Conservation (phyloP, 2,113 vertebrate species). For the Struthidea cinerea region DNA sequence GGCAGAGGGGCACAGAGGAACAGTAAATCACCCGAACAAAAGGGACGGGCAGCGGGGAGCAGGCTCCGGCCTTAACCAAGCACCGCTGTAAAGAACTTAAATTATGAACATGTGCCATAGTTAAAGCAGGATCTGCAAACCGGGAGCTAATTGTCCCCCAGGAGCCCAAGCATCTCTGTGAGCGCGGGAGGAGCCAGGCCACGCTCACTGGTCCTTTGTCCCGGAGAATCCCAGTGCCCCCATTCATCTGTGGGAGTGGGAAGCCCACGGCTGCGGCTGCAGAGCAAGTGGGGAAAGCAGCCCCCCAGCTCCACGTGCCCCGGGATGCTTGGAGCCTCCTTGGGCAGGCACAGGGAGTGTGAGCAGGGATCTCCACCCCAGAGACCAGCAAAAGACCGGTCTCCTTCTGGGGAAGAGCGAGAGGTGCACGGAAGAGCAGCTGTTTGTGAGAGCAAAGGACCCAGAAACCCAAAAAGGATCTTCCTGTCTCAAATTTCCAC, state of each 20-base stretch:
- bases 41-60: slow-evolving; percentile 31
- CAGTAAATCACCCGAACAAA: slow-evolving; percentile 61
- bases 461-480: not conserved
- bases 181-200: rapidly evolving
- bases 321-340: not conserved
- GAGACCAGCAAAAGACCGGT: rapidly evolving
- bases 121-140: not conserved
- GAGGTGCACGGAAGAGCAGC: rapidly evolving
- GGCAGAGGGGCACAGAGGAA: slow-evolving; percentile 54
- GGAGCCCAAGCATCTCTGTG: not conserved
- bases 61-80: slow-evolving; percentile 45
- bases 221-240: not conserved
- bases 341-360: not conserved
- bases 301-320: not conserved
- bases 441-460: not conserved
- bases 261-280: rapidly evolving
- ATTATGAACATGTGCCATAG: slow-evolving; percentile 24
- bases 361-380: not conserved
- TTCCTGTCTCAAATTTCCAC: not conserved
- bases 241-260: not conserved
- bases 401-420: not conserved
- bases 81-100: not conserved
- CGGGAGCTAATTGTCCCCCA: not conserved
- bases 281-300: not conserved
- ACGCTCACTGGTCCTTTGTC: not conserved